Percentiles rank a stretch among this genome's conserved stretches.
Conservation (phyloP, 2,797 vertebrate species). For the Pogonophryne albipinna region DNA sequence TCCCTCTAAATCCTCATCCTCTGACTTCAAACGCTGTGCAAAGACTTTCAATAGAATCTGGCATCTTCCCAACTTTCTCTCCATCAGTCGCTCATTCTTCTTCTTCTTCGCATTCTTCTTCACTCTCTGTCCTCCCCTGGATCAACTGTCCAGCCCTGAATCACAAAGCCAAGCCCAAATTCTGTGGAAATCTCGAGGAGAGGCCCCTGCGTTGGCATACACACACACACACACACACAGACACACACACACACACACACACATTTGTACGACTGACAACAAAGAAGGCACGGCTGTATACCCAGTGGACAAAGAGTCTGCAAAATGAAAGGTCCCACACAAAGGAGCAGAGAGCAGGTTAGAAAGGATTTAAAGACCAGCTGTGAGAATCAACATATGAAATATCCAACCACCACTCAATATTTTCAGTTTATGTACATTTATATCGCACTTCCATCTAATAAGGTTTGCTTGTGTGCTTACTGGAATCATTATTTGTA, state of each 20-base stretch:
- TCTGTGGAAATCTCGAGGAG: conserved; percentile 77
- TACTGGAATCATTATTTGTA: background rate
- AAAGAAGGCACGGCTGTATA: conserved; percentile 66
- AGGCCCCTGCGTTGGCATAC: conserved; percentile 62
- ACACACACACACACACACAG: conserved; percentile 33
- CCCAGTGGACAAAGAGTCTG: conserved; percentile 62
- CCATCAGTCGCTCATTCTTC: conserved; percentile 75
- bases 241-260: conserved; percentile 27
- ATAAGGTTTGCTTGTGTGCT: background rate
- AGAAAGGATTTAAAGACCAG: conserved; percentile 51
- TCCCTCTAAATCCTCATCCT: conserved; percentile 81
- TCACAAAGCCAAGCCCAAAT: conserved; percentile 78
- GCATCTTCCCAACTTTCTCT: conserved; percentile 80
- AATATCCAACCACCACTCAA: conserved; percentile 31
- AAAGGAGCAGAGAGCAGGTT: conserved; percentile 65
- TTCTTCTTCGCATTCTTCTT: conserved; percentile 70
- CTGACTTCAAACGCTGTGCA: conserved; percentile 79
- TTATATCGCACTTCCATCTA: conserved; percentile 23
- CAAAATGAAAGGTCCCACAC: conserved; percentile 66
- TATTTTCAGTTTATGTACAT: conserved; percentile 34
- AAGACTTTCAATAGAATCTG: conserved; percentile 80
- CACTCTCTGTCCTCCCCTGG: conserved; percentile 77
- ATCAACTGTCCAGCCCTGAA: conserved; percentile 78
- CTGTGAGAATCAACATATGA: conserved; percentile 58
- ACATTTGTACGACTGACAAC: conserved; percentile 50